Percentiles rank a stretch among this genome's conserved stretches.
Conservation (phyloP, 2,797 vertebrate species). For the Leucoraja ocellata region DNA sequence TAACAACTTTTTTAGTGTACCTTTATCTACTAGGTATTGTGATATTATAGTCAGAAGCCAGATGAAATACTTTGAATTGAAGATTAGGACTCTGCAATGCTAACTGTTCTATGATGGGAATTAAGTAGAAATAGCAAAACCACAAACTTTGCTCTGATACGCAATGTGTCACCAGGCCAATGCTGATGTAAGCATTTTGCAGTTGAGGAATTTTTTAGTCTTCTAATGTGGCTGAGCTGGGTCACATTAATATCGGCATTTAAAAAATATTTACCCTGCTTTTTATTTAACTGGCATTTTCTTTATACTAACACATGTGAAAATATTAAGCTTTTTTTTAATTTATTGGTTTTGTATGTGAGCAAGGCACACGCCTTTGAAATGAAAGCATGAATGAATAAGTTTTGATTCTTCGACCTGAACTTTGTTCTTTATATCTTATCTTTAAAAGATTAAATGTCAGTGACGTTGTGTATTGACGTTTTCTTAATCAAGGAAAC, state of each 20-base stretch:
- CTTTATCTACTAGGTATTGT: not conserved
- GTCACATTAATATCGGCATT: not conserved
- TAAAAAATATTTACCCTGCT: not conserved
- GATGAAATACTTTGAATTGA: not conserved
- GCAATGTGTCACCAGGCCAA: not conserved
- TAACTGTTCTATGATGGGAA: not conserved
- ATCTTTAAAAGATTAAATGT: not conserved
- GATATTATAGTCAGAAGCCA: not conserved
- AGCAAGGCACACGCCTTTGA: not conserved
- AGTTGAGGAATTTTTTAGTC: not conserved
- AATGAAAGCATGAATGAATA: not conserved
- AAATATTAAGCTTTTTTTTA: not conserved
- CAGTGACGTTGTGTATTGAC: not conserved
- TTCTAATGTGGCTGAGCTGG: not conserved
- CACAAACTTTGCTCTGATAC: not conserved
- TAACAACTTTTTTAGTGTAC: not conserved
- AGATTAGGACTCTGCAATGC: not conserved
- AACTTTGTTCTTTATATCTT: not conserved
- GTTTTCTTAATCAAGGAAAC: not conserved
- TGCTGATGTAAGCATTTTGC: slow-evolving; percentile 17
- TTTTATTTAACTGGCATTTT: not conserved
- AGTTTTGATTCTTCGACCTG: not conserved
- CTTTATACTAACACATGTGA: not conserved
- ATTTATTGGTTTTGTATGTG: not conserved
- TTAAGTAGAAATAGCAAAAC: not conserved